Evolutionary conservation across 2,888 invertebrate species (phyloP), one percentile per base, ranked within the genome.

Genomic region (Argyresthia albistria): DNA sequence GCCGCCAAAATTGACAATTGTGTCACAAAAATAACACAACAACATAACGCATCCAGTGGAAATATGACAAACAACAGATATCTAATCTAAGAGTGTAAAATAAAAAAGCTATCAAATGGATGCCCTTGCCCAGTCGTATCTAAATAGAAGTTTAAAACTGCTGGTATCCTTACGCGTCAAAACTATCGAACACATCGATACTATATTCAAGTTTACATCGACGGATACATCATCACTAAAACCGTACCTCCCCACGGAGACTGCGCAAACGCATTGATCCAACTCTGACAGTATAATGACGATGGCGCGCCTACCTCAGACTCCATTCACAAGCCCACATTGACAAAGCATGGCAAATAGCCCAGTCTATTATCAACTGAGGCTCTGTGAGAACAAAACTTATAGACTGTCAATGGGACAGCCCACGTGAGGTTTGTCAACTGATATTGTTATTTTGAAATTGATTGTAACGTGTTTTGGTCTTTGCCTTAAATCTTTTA

Each of bases 271-370:
- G 62, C 67, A 67, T 67, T 68, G 65, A 70, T 72, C 60, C 47
- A 36, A 37, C 42, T 42, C 48, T 54, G 69, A 69, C 73, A 70
- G 69, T 70, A 78, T 76, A 79, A 80, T 74, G 78, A 79, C 75
- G 73, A 46, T 46, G 35, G 50, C 48, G 50, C 66, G 78, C 82
- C 82, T 75, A 81, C 84, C 82, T 79, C 66, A 14, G 43, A 65
- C 65, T 63, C 75, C 70, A 80, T 86, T 82, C 72, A 77, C 48
- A 60, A 58, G 71, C 75, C 78, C 73, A 71, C 76, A 67, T 73
- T 75, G 73, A 83, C 84, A 86, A 86, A 65, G 80, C 70, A 70
- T 67, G 66, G 81, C 82, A 84, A 84, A 84, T 84, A 83, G 66
- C 52, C 53, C 51, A 46, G 50, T 55, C 76, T 69, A 76, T 81